Conservation (phyloP, 2,113 vertebrate genomes). For the Stigmatopora nigra region DNA sequence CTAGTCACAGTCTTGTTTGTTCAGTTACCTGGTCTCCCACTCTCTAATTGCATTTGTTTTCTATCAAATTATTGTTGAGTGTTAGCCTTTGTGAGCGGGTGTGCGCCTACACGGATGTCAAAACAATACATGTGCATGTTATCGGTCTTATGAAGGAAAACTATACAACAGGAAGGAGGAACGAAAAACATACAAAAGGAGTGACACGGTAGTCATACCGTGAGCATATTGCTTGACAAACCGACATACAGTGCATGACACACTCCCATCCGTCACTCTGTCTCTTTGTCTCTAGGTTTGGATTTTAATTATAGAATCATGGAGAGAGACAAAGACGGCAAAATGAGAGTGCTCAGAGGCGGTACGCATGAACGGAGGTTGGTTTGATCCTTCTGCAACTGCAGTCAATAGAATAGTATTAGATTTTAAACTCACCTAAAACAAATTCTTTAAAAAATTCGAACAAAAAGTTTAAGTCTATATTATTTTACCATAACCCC, state of each 20-base stretch:
- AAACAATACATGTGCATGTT: constrained; percentile 7
- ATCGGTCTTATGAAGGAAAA: constrained; percentile 37
- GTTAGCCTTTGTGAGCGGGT: constrained; percentile 16
- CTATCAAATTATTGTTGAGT: neutral
- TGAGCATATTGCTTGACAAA: constrained; percentile 32
- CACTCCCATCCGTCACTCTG: constrained; percentile 36
- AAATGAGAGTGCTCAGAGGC: constrained; percentile 18
- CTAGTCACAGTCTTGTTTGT: constrained; percentile 16
- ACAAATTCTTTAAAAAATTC: too few relatives aligned
- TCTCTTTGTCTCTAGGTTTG: constrained; percentile 37
- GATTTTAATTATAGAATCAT: constrained; percentile 57
- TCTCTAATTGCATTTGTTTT: constrained; percentile 4
- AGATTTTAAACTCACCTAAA: constrained; percentile 7
- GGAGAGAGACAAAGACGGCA: constrained; percentile 19
- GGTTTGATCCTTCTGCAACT: constrained; percentile 31
- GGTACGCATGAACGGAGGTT: constrained; percentile 25
- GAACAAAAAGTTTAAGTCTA: too few relatives aligned
- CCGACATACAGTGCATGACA: constrained; percentile 35
- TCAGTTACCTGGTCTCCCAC: constrained; percentile 7
- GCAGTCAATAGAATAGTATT: constrained; percentile 45
- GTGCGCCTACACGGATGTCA: constrained; percentile 5
- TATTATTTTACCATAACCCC: too few relatives aligned
- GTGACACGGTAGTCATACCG: constrained; percentile 1
- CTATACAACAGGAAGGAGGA: constrained; percentile 42
- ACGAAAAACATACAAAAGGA: constrained; percentile 9